phyloP scores from a whole-genome alignment of 35 echinoderm and acorn worm species.

The Strongylocentrotus purpuratus region DNA sequence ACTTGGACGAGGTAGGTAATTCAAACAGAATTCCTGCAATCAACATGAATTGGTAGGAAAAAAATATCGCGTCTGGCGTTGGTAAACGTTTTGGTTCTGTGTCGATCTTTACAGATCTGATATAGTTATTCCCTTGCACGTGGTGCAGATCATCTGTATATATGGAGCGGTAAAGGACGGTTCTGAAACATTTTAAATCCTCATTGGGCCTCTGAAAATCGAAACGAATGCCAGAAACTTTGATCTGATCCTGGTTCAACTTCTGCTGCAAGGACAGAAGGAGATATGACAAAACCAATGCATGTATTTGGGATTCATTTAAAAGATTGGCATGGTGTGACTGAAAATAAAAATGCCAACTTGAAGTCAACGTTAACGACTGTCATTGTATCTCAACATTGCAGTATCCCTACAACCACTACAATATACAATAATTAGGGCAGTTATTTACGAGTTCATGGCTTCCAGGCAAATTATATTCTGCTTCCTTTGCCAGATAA shows the following conservation, averaged over 20 bases:
- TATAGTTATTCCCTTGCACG: no score
- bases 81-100: no score
- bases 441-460: not conserved
- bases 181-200: not conserved
- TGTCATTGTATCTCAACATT: not conserved
- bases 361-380: not conserved
- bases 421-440: not conserved
- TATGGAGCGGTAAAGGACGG: no score
- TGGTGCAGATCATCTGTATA: no score
- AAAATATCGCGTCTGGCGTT: no score
- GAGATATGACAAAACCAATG: not conserved
- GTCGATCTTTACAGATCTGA: no score
- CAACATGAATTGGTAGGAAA: not conserved
- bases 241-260: not conserved
- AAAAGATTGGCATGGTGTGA: no score
- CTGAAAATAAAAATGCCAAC: not conserved
- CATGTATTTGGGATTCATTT: not conserved
- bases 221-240: not conserved
- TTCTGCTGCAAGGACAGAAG: not conserved
- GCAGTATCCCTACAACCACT: not conserved
- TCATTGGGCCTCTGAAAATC: not conserved
- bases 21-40: no score
- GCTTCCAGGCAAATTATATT: not conserved
- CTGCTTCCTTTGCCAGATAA: conserved; percentile 71
- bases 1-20: not conserved